Conservation (phyloP, 2,113 vertebrate genomes). For the Centropus bengalensis region DNA sequence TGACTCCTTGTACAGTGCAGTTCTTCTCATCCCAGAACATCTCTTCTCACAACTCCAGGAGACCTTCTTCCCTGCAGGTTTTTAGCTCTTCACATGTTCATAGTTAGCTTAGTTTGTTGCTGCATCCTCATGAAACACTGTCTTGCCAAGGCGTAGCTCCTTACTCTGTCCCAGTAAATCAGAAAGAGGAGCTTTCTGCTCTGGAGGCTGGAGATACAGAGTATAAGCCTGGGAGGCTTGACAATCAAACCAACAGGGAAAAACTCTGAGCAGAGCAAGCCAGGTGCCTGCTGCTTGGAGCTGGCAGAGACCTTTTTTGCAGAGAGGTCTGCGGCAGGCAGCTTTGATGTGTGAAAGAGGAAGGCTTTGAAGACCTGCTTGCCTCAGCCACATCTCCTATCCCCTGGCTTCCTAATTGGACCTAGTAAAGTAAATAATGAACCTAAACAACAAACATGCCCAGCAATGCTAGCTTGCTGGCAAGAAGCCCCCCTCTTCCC, state of each 20-base stretch:
- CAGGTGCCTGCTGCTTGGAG: neutral
- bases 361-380: conserved; percentile 40
- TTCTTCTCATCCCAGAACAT: conserved; percentile 37
- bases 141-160: conserved; percentile 47
- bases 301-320: conserved; percentile 18
- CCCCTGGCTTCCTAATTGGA: conserved; percentile 35
- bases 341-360: conserved; percentile 35
- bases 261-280: neutral
- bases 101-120: neutral
- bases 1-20: neutral
- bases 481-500: neutral
- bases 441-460: neutral
- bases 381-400: conserved; percentile 24
- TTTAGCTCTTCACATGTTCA: conserved; percentile 18
- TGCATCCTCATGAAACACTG: conserved; percentile 1
- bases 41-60: neutral
- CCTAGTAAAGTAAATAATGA: conserved; percentile 15
- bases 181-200: conserved; percentile 39
- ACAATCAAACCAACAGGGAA: conserved; percentile 50
- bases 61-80: neutral
- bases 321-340: neutral
- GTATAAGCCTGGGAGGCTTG: neutral
- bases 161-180: conserved; percentile 43
- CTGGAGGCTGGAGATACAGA: conserved; percentile 48
- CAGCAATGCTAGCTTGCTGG: neutral